A percentile compares a stretch with the other conserved stretches of the same genome.
These are phyloP conservation scores for Melinopterus prodromus DNA, from an alignment of 2,888 invertebrate genomes.

Conservation along the genomic window DNA sequence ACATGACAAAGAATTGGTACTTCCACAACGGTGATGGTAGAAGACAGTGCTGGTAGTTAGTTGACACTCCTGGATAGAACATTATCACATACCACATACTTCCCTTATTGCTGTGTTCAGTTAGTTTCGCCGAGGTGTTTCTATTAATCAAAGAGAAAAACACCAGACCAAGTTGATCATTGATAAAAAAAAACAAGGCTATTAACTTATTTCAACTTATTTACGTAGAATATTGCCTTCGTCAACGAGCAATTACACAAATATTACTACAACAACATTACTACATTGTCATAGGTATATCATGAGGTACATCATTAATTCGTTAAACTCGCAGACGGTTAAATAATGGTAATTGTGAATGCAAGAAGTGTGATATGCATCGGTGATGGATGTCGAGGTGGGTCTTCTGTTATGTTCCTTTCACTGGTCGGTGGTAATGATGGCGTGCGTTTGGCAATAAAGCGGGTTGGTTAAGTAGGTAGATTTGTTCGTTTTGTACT, in stretches of 20 bases:
- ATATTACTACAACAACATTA: not conserved
- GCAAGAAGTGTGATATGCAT: not conserved
- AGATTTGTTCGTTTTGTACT: constrained; percentile 40
- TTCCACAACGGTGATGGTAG: too few relatives aligned
- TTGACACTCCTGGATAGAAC: too few relatives aligned
- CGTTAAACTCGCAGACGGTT: not conserved
- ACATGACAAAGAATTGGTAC: too few relatives aligned
- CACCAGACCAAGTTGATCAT: too few relatives aligned
- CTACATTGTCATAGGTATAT: not conserved
- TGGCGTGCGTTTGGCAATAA: not conserved
- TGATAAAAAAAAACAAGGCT: too few relatives aligned
- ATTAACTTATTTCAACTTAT: not conserved
- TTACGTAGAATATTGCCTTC: not conserved
- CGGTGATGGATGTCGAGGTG: not conserved
- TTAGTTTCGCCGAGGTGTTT: too few relatives aligned
- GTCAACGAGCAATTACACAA: not conserved
- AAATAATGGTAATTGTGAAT: not conserved
- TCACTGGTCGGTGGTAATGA: not conserved
- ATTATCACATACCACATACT: too few relatives aligned
- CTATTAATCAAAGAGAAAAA: too few relatives aligned
- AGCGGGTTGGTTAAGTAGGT: not conserved
- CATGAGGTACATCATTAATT: not conserved
- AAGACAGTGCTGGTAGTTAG: too few relatives aligned
- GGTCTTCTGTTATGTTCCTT: not conserved
- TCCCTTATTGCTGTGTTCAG: too few relatives aligned